A percentile compares a stretch with the other conserved stretches of the same genome.
phyloP scores from a whole-genome alignment of 2,113 vertebrate genomes.

The Petaurus breviceps region DNA sequence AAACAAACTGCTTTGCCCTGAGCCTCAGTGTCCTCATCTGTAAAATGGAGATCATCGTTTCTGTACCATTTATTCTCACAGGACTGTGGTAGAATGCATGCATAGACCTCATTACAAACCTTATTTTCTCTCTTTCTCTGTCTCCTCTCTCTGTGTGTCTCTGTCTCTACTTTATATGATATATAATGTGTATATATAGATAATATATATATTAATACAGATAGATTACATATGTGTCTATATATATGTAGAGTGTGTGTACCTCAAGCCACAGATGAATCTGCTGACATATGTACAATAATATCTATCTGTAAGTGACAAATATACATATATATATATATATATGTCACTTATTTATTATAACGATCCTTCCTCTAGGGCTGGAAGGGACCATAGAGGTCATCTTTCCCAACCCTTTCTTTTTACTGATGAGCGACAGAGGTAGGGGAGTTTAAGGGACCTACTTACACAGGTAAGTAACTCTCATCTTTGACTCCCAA shows the following conservation, averaged over 20 bases:
- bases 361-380: neutral
- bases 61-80: neutral
- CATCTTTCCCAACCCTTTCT: neutral
- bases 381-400: neutral
- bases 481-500: neutral
- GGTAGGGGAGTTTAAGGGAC: neutral
- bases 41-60: neutral
- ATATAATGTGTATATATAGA: neutral
- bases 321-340: no score
- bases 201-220: no score
- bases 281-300: neutral
- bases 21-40: neutral
- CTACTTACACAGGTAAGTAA: neutral
- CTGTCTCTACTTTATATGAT: neutral
- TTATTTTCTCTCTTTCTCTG: neutral
- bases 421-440: neutral
- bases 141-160: neutral
- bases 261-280: neutral
- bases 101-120: neutral
- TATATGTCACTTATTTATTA: no score
- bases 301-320: no score
- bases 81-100: neutral
- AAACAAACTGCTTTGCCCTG: neutral
- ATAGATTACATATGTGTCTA: neutral
- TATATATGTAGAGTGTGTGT: neutral